Percentiles rank a stretch among this genome's conserved stretches.
Evolutionary conservation across 2,888 invertebrate genomes (phyloP).

Genomic region (Thereva nobilitata): DNA sequence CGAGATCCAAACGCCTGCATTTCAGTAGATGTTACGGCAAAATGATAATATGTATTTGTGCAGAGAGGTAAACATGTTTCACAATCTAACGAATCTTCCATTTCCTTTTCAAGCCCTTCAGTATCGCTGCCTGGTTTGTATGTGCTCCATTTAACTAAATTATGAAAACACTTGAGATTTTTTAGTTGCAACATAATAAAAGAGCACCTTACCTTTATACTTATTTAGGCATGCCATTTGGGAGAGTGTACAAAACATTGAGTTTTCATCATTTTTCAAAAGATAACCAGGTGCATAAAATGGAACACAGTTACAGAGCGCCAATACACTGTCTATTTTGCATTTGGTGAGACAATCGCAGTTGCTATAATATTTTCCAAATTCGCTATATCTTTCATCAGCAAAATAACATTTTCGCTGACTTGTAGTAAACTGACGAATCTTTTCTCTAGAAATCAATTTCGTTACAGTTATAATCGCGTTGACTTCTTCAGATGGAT

Average conservation of each 20-base stretch:
- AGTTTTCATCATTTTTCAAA: constrained; percentile 4
- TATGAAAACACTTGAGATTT: neutral
- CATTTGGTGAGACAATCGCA: constrained; percentile 63
- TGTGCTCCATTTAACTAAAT: constrained; percentile 42
- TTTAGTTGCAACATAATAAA: neutral
- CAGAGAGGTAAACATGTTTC: constrained; percentile 62
- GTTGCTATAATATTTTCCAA: constrained; percentile 60
- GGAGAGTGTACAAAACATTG: constrained; percentile 51
- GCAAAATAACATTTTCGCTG: constrained; percentile 61
- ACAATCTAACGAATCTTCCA: constrained; percentile 59
- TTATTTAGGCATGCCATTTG: constrained; percentile 51
- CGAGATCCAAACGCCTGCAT: constrained; percentile 3
- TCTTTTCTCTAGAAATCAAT: constrained; percentile 28
- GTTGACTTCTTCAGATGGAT: constrained; percentile 50
- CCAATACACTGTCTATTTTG: constrained; percentile 57
- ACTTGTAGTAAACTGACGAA: constrained; percentile 34
- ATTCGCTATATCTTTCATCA: constrained; percentile 55
- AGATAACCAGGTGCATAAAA: constrained; percentile 58
- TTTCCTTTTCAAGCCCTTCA: constrained; percentile 56
- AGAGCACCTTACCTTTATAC: constrained; percentile 47
- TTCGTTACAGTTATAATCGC: constrained; percentile 45
- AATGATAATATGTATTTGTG: constrained; percentile 58
- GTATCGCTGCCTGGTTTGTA: constrained; percentile 39
- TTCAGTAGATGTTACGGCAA: constrained; percentile 45
- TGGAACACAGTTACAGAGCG: constrained; percentile 62